Base-by-base conservation (phyloP, 2,888 invertebrate species). In the Diloba caeruleocephala region DNA sequence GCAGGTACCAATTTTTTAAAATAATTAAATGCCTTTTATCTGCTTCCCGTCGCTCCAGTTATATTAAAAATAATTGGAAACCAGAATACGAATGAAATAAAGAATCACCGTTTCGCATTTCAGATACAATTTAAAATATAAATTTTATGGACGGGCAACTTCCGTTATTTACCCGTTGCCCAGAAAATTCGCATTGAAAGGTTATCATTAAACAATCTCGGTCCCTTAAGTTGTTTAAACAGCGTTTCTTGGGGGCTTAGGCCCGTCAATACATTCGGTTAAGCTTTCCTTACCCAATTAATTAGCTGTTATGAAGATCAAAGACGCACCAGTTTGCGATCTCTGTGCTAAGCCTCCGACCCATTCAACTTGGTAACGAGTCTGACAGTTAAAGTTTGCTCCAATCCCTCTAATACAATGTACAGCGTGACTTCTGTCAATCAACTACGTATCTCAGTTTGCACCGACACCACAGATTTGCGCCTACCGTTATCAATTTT, bases 261-360 rank as follows among this genome's bases (percentile, higher is more conserved):
- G 61, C 71, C 81, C 81, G 81, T 87, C 89, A 85, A 87, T 88
- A 85, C 78, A 80, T 78, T 80, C 76, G 67, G 80, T 81, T 87
- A 86, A 89, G 85, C 82, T 84, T 85, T 83, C 82, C 80, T 84
- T 76, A 81, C 83, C 82, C 84, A 86, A 89, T 90, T 89, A 90
- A 90, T 90, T 88, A 89, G 87, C 85, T 82, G 84, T 87, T 85
- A 84, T 86, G 81, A 87, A 87, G 89, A 92, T 91, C 90, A 89
- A 90, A 90, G 89, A 78, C 74, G 73, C 78, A 75, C 71, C 78
- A 81, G 85, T 84, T 87, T 79, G 76, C 74, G 78, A 88, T 84
- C 81, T 77, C 78, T 71, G 73, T 69, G 80, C 77, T 84, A 87
- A 89, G 85, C 84, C 85, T 67, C 69, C 72, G 69, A 79, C 76